Evolutionary conservation across 2,113 vertebrate species (phyloP).

Genomic region (Rhynchomys soricoides): DNA sequence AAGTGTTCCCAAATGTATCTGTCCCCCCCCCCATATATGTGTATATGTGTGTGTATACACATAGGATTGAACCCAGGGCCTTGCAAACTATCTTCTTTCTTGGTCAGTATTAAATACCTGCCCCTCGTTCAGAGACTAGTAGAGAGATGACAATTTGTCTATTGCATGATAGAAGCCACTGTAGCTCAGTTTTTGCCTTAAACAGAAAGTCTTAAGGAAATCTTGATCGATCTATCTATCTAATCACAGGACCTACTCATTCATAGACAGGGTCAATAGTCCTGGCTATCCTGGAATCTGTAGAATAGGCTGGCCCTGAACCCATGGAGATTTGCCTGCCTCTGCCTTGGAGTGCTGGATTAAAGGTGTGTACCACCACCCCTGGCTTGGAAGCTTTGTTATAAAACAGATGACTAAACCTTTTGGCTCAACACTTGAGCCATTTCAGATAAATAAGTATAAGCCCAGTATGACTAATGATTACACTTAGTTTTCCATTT

Average conservation of each 20-base stretch:
- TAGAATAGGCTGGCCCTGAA: background rate
- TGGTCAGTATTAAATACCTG: background rate
- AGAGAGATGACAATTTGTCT: background rate
- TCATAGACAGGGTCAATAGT: background rate
- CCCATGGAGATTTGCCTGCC: background rate
- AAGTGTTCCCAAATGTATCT: background rate
- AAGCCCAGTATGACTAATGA: background rate
- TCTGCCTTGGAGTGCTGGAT: background rate
- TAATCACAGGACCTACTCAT: no score
- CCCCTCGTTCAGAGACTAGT: background rate
- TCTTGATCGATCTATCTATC: background rate
- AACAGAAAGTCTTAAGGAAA: background rate
- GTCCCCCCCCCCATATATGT: background rate
- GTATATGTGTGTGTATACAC: background rate
- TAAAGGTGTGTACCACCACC: background rate
- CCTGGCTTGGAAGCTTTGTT: conserved; percentile 8
- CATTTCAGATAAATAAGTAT: conserved; percentile 55
- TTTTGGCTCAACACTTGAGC: background rate
- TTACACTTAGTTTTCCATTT: background rate
- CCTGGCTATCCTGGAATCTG: background rate
- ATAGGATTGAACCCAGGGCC: background rate
- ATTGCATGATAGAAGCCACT: background rate
- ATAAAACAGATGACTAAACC: background rate
- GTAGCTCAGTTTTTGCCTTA: background rate
- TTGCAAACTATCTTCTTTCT: conserved; percentile 22